phyloP scores from a whole-genome alignment of 2,113 vertebrate genomes.

The Campylomormyrus tamandua region DNA sequence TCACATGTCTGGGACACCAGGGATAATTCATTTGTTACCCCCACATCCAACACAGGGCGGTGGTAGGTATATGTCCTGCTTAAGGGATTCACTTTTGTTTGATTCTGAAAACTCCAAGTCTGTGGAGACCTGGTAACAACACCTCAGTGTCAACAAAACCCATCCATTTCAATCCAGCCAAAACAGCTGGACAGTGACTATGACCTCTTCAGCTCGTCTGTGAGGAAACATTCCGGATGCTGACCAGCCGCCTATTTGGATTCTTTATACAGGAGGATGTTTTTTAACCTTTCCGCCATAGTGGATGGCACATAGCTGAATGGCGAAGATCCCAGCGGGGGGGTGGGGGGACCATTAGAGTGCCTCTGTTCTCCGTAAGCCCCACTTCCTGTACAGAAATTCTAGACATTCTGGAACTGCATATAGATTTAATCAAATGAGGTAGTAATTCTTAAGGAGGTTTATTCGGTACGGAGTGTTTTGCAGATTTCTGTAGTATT shows the following conservation, averaged over 20 bases:
- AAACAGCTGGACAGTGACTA: not conserved
- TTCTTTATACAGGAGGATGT: not conserved
- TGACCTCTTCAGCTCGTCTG: not conserved
- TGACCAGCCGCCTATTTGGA: not conserved
- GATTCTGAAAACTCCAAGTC: not conserved
- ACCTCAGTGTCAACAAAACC: slow-evolving; percentile 27
- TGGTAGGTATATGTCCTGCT: not conserved
- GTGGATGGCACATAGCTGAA: not conserved
- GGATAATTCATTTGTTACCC: not conserved
- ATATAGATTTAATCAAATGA: not conserved
- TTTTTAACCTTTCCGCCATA: not conserved
- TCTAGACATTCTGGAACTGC: not conserved
- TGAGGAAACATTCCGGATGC: not conserved
- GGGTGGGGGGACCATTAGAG: not conserved
- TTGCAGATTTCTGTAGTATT: not conserved
- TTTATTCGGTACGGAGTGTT: not conserved
- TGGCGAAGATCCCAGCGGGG: not conserved
- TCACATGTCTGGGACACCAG: not conserved
- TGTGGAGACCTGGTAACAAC: not conserved
- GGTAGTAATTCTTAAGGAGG: not conserved
- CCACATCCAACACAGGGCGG: not conserved
- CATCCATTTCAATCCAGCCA: not conserved
- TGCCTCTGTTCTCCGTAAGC: not conserved
- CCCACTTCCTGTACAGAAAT: not conserved
- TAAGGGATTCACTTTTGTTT: slow-evolving; percentile 1